phyloP scores from a whole-genome alignment of 2,797 vertebrate genomes.

The Melanotaenia nigrans region DNA sequence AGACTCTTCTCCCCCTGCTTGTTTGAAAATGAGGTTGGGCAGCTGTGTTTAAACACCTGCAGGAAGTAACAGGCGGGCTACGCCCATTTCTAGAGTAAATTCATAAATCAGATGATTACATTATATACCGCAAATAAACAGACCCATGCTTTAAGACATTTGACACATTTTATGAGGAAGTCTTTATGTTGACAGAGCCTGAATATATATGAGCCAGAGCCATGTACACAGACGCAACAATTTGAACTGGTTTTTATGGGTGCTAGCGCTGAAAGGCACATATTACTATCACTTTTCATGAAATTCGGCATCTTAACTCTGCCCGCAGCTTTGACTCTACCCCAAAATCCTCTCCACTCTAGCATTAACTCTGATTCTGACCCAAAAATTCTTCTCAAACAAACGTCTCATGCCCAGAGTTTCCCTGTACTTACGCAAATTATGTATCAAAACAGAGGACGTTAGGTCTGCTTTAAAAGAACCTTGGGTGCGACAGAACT shows the following conservation, averaged over 20 bases:
- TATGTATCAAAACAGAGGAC: too few species aligned
- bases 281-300: too few species aligned
- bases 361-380: too few species aligned
- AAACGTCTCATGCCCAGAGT: too few species aligned
- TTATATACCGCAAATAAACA: neutral
- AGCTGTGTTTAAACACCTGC: neutral
- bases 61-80: neutral
- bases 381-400: too few species aligned
- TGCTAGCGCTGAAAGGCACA: too few species aligned
- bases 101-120: neutral
- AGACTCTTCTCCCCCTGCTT: neutral
- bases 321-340: too few species aligned
- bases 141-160: neutral
- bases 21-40: conserved; percentile 3
- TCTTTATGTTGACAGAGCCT: neutral
- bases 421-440: too few species aligned
- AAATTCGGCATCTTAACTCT: too few species aligned
- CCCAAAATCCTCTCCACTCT: too few species aligned
- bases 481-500: too few species aligned
- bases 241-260: neutral
- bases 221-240: neutral
- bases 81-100: neutral
- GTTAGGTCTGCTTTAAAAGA: too few species aligned
- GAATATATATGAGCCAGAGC: neutral
- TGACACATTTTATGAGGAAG: neutral